A percentile compares a stretch with the other conserved stretches of the same genome.
phyloP scores from a whole-genome alignment of 2,888 invertebrate species.

The Trisateles emortualis region DNA sequence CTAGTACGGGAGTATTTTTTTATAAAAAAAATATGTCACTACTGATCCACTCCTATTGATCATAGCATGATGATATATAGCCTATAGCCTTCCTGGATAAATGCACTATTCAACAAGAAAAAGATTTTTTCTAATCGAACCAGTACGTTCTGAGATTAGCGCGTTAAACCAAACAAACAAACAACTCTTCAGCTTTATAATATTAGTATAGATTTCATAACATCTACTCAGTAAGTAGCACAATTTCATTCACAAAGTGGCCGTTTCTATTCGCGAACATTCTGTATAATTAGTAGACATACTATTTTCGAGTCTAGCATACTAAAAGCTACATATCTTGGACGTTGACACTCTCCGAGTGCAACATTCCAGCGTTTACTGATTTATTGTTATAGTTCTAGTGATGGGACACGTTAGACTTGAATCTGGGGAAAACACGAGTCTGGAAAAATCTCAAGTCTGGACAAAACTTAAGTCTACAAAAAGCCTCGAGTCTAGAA shows the following conservation, averaged over 20 bases:
- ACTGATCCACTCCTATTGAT: no score
- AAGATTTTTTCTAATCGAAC: no score
- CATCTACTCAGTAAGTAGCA: not conserved
- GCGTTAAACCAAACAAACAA: no score
- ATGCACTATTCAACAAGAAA: no score
- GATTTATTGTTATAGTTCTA: conserved; percentile 32
- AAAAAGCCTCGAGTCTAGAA: not conserved
- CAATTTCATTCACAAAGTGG: not conserved
- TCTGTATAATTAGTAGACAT: conserved; percentile 27
- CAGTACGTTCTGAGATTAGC: no score
- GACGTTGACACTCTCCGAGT: conserved; percentile 26
- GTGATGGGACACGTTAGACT: conserved; percentile 13
- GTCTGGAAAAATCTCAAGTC: not conserved
- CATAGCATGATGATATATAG: no score
- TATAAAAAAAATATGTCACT: no score
- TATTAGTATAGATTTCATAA: not conserved
- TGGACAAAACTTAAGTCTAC: not conserved
- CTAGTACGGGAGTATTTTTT: no score
- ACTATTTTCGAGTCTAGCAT: conserved; percentile 24
- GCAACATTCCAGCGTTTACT: conserved; percentile 25
- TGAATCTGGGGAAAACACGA: not conserved
- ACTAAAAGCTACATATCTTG: not conserved
- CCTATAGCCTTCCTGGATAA: no score
- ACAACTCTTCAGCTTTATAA: no score
- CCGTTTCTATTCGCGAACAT: conserved; percentile 8